A percentile compares a stretch with the other conserved stretches of the same genome.
Evolutionary conservation across 2,888 invertebrate species (phyloP).

Genomic region (Nudaria mundana): DNA sequence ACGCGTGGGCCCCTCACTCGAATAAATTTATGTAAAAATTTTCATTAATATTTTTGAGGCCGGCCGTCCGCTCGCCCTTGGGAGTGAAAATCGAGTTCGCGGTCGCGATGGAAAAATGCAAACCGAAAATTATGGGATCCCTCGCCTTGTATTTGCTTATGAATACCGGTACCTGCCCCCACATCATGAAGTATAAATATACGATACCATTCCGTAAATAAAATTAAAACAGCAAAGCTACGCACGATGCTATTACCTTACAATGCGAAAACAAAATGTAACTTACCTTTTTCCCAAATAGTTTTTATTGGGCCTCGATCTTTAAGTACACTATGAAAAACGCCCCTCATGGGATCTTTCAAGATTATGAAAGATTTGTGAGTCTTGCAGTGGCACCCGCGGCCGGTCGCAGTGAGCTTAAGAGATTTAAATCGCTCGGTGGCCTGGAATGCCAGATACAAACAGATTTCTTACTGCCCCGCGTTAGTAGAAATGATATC

Average conservation of each 20-base stretch:
- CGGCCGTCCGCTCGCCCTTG: conserved; percentile 76
- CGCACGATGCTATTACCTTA: conserved; percentile 38
- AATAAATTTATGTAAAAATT: conserved; percentile 82
- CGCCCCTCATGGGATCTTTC: conserved; percentile 67
- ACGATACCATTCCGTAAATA: conserved; percentile 62
- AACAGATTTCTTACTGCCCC: conserved; percentile 72
- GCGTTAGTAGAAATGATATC: conserved; percentile 54
- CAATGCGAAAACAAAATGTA: conserved; percentile 28
- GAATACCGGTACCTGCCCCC: conserved; percentile 66
- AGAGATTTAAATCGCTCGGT: conserved; percentile 80
- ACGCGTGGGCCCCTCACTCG: conserved; percentile 74
- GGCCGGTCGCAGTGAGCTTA: conserved; percentile 73
- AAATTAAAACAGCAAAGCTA: conserved; percentile 58
- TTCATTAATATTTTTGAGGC: conserved; percentile 81
- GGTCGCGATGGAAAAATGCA: conserved; percentile 81
- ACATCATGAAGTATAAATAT: conserved; percentile 62
- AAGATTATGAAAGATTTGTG: conserved; percentile 82
- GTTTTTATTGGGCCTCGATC: conserved; percentile 40
- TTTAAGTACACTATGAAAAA: conserved; percentile 67
- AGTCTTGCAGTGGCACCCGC: conserved; percentile 67
- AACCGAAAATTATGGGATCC: conserved; percentile 80
- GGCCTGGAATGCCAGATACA: conserved; percentile 77
- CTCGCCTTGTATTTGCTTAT: conserved; percentile 80
- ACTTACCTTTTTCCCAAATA: conserved; percentile 39
- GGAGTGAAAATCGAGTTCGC: conserved; percentile 79